Evolutionary conservation across 2,888 invertebrate genomes (phyloP), one percentile per base, ranked within the genome.

Genomic region (Diarsia dahlii): DNA sequence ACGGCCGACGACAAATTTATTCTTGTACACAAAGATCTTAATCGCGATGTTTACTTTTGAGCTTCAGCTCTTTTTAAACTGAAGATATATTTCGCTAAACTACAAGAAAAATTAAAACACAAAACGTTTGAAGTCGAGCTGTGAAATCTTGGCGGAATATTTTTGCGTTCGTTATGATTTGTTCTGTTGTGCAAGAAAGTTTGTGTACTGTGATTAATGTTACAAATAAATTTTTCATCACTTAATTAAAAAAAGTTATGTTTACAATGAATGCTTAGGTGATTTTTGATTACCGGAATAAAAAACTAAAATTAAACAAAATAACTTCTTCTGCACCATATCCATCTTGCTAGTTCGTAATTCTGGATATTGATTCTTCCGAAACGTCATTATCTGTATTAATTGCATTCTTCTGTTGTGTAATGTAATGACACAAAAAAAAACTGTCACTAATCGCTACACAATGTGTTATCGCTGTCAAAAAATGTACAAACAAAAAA

Each of bases 1-100:
- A 85, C 90, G 91, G 91, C 91, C 91, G 94, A 92, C 92, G 94
- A 94, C 94, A 95, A 95, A 94, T 95, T 95, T 95, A 95, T 95
- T 95, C 94, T 91, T 91, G 94, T 93, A 93, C 91, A 92, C 92
- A 89, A 87, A 92, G 94, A 95, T 95, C 91, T 91, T 94, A 92
- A 95, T 95, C 95, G 91, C 87, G 58, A 89, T 88, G 87, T 88
- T 88, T 88, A 81, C 85, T 78, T 86, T 88, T 81, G 74, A 81
- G 81, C 84, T 88, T 87, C 79, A 85, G 76, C 74, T 84, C 84
- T 89, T 89, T 87, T 85, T 76, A 82, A 82, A 84, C 78, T 82
- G 75, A 77, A 81, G 71, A 80, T 80, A 82, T 79, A 84, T 80
- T 85, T 69, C 77, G 54, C 65, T 71, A 73, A 83, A 80, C 69